These are phyloP conservation scores for Linnaemya vulpina DNA, from an alignment of 2,888 invertebrate genomes.

Conservation along the genomic window DNA sequence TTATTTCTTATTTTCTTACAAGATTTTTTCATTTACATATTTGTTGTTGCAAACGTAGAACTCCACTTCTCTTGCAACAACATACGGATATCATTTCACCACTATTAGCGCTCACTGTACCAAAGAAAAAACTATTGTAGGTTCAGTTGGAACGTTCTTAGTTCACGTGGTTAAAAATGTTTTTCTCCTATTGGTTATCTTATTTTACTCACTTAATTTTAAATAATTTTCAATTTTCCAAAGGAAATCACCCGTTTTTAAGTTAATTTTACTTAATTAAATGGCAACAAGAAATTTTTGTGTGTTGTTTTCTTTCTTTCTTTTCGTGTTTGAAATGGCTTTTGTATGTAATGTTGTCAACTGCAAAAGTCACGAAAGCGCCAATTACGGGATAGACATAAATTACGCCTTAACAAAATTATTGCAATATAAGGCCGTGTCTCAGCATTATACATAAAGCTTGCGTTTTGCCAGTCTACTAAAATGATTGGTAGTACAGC, in stretches of 20 bases:
- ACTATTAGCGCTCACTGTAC: constrained; percentile 34
- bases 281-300: constrained; percentile 69
- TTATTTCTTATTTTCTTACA: constrained; percentile 9
- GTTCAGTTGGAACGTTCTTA: constrained; percentile 20
- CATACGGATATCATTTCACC: constrained; percentile 2
- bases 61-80: constrained; percentile 20
- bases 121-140: constrained; percentile 47
- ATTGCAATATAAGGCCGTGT: no score
- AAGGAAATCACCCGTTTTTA: constrained; percentile 54
- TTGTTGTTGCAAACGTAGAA: constrained; percentile 40
- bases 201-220: not conserved
- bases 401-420: not conserved
- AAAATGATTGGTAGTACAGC: no score
- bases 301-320: constrained; percentile 59
- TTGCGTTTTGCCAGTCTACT: no score
- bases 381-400: not conserved
- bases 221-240: constrained; percentile 13
- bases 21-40: not conserved
- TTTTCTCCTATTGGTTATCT: not conserved
- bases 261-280: constrained; percentile 61
- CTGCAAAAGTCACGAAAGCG: not conserved
- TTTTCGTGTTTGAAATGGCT: constrained; percentile 53
- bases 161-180: not conserved
- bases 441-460: no score
- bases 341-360: constrained; percentile 31